Percentiles rank a stretch among this genome's conserved stretches.
These are phyloP conservation scores for Oreochromis niloticus DNA, from an alignment of 2,113 vertebrate genomes.

Conservation along the genomic window DNA sequence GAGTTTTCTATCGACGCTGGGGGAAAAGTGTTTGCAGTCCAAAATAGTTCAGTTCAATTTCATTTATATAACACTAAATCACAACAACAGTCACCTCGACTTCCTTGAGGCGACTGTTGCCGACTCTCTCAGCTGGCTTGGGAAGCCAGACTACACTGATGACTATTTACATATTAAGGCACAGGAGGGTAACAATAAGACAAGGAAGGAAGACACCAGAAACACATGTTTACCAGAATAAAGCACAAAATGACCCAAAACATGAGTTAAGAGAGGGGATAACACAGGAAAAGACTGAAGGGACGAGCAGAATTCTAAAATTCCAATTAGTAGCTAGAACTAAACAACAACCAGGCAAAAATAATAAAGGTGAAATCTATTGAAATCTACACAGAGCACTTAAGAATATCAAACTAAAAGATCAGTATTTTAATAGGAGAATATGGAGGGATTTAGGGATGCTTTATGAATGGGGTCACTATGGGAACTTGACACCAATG, in stretches of 20 bases:
- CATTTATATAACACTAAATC: neutral
- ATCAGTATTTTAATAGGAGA: neutral
- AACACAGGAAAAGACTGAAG: neutral
- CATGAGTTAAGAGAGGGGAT: neutral
- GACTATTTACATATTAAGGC: neutral
- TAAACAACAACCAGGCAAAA: neutral
- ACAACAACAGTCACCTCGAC: neutral
- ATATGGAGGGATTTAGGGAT: neutral
- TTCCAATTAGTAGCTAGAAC: neutral
- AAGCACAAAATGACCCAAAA: neutral
- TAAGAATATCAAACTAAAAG: neutral
- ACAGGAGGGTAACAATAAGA: neutral
- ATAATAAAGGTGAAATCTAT: neutral
- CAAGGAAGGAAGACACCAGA: neutral
- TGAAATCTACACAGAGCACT: neutral
- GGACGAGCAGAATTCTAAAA: neutral
- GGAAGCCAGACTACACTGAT: neutral
- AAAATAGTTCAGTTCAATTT: neutral
- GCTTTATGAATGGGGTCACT: neutral
- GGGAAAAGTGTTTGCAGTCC: neutral
- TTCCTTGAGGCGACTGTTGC: neutral
- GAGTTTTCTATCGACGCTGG: neutral
- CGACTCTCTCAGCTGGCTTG: neutral
- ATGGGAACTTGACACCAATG: neutral
- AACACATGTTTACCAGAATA: neutral